Conservation (phyloP, 2,113 vertebrate species). For the Arizona elegans region DNA sequence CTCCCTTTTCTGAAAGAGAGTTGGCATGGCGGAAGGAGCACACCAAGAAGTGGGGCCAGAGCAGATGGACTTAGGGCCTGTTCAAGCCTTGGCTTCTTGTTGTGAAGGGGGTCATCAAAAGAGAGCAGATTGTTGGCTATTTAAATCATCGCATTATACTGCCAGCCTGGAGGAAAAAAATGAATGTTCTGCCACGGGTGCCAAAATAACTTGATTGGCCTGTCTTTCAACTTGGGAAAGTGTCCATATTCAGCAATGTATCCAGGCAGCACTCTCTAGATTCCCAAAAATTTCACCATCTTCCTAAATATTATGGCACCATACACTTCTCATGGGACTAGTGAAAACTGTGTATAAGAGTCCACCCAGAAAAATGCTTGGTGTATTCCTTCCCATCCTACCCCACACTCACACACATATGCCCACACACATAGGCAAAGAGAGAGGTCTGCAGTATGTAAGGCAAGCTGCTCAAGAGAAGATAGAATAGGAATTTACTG, state of each 20-base stretch:
- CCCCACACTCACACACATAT: no score
- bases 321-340: background rate
- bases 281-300: background rate
- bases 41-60: background rate
- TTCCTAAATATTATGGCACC: background rate
- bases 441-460: background rate
- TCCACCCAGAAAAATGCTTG: background rate
- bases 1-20: background rate
- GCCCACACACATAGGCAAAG: background rate
- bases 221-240: background rate
- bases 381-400: background rate
- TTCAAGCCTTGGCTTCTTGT: background rate
- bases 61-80: background rate
- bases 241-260: background rate
- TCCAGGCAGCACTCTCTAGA: background rate
- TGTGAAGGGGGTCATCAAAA: background rate
- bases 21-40: background rate
- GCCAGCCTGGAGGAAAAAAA: background rate
- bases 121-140: background rate
- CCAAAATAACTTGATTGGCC: background rate
- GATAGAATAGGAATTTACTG: background rate
- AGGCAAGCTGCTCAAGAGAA: background rate
- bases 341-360: background rate
- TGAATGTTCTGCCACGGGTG: background rate
- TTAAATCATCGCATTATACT: background rate